Conservation (phyloP, 2,888 invertebrate species). For the Perdita meconis region DNA sequence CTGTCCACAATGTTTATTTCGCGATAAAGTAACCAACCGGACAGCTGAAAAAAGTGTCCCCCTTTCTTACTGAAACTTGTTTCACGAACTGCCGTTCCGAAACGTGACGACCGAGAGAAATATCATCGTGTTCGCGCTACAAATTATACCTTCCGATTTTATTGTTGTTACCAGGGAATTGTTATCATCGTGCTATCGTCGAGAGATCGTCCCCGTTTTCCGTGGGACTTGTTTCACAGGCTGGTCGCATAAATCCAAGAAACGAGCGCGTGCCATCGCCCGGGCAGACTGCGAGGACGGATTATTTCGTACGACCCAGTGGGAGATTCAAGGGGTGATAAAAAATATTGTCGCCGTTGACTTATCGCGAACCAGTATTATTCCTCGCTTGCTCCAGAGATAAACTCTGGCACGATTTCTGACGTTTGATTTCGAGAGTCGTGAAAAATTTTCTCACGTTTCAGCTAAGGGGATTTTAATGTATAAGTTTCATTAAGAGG, state of each 20-base stretch:
- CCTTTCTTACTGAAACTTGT: slow-evolving; percentile 35
- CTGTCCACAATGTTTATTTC: slow-evolving; percentile 42
- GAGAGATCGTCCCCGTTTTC: slow-evolving; percentile 24
- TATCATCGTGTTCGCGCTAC: neutral
- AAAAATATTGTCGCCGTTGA: slow-evolving; percentile 19
- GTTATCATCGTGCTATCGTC: neutral
- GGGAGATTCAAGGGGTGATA: neutral
- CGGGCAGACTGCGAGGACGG: slow-evolving; percentile 5
- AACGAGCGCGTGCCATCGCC: slow-evolving; percentile 21
- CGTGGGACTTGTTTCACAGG: slow-evolving; percentile 35
- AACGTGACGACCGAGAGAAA: neutral
- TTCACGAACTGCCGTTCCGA: neutral
- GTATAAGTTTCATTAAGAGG: slow-evolving; percentile 3
- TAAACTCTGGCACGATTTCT: too few relatives aligned
- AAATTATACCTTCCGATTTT: neutral
- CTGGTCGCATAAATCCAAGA: slow-evolving; percentile 35
- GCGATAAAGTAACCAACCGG: slow-evolving; percentile 39
- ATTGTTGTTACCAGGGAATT: neutral
- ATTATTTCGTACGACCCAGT: slow-evolving; percentile 15
- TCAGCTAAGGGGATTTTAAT: neutral
- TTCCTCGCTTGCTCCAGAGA: too few relatives aligned
- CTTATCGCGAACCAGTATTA: neutral
- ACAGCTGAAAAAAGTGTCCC: slow-evolving; percentile 45
- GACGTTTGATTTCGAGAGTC: too few relatives aligned
- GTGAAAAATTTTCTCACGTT: slow-evolving; percentile 7